Percentiles rank a stretch among this genome's conserved stretches.
Conservation (phyloP, 2,797 vertebrate genomes). For the Phoxinus dragarum region DNA sequence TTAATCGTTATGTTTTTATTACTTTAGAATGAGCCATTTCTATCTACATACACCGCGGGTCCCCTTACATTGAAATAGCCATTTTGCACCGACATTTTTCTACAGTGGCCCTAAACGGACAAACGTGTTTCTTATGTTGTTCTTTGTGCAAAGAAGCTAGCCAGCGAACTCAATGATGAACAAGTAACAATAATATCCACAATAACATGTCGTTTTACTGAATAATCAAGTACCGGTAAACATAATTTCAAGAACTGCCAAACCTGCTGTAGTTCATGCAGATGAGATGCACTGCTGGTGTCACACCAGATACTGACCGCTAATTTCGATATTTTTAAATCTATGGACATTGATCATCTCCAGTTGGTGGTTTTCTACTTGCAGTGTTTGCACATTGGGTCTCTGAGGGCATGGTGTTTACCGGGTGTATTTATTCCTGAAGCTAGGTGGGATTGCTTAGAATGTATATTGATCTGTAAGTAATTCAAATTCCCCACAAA, state of each 20-base stretch:
- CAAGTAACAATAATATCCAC: too few species aligned
- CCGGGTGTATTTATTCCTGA: slow-evolving; percentile 7
- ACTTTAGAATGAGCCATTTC: too few species aligned
- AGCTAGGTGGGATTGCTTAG: neutral
- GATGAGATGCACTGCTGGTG: neutral
- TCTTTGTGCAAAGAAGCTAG: too few species aligned
- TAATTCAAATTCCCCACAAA: slow-evolving; percentile 46
- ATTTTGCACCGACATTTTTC: too few species aligned
- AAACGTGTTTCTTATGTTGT: too few species aligned
- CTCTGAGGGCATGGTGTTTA: slow-evolving; percentile 13
- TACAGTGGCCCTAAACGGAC: too few species aligned
- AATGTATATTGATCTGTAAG: slow-evolving; percentile 43
- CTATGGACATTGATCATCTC: neutral
- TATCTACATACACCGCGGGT: too few species aligned
- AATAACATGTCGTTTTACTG: too few species aligned
- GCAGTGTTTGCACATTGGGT: neutral
- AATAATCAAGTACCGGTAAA: too few species aligned
- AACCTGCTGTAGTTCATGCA: neutral
- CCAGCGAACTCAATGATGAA: too few species aligned
- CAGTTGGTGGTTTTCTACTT: neutral
- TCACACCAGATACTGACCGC: neutral
- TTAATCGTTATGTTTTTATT: too few species aligned
- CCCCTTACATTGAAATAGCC: too few species aligned
- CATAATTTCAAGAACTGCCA: neutral
- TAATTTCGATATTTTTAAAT: neutral